phyloP scores from a whole-genome alignment of 1,140 invertebrate genomes.

The Melipona quadrifasciata region DNA sequence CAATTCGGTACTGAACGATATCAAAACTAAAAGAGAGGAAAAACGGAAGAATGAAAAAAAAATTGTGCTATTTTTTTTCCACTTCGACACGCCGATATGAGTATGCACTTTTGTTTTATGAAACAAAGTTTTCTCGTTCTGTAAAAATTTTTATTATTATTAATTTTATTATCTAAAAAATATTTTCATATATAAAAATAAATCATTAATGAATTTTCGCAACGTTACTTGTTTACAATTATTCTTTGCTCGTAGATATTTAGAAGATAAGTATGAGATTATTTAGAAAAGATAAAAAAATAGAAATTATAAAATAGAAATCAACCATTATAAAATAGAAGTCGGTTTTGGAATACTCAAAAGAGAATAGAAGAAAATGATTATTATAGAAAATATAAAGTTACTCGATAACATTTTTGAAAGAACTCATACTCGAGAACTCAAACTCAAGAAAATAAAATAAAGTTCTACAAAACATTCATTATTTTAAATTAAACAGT shows the following conservation, averaged over 20 bases:
- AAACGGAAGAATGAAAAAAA: not conserved
- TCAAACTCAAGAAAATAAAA: not conserved
- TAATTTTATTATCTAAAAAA: not conserved
- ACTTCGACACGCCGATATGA: not conserved
- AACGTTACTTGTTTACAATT: not conserved
- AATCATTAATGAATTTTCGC: not conserved
- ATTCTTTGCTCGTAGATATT: not conserved
- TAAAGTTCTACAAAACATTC: not conserved
- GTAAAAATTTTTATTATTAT: not conserved
- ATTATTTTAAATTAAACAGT: not conserved
- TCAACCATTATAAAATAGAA: not conserved
- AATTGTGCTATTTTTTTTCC: not conserved
- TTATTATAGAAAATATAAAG: not conserved
- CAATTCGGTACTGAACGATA: constrained; percentile 7
- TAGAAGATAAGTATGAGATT: not conserved
- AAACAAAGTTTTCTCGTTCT: not conserved
- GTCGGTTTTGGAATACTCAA: not conserved
- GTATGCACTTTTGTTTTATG: no score
- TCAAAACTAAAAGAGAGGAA: not conserved
- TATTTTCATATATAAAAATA: not conserved
- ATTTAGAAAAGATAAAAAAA: not conserved
- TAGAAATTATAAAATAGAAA: not conserved
- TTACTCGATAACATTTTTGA: not conserved
- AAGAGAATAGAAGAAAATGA: not conserved
- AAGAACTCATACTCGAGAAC: no score